Evolutionary conservation across 2,113 vertebrate genomes (phyloP).

Genomic region (Antigone vipio): DNA sequence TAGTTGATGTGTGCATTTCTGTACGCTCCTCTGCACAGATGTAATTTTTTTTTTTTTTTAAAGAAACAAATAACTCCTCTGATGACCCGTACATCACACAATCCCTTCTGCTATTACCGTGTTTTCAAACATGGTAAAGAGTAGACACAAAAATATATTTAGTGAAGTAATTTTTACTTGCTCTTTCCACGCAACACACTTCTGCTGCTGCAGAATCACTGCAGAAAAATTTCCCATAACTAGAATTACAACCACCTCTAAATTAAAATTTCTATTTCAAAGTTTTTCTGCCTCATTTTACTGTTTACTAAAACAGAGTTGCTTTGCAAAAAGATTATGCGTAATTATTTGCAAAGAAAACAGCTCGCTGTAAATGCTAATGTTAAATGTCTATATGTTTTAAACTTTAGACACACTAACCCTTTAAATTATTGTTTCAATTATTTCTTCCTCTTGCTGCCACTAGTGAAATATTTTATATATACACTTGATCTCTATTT

Average conservation of each 20-base stretch:
- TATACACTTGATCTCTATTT: background rate
- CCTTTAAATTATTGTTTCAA: background rate
- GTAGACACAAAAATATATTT: background rate
- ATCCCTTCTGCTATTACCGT: background rate
- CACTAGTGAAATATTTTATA: background rate
- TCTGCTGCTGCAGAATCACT: background rate
- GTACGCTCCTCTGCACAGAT: background rate
- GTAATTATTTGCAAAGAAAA: background rate
- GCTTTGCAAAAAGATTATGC: background rate
- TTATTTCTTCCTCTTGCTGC: background rate
- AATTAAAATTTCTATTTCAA: background rate
- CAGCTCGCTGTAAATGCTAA: background rate
- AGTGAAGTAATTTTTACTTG: background rate
- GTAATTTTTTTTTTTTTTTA: background rate
- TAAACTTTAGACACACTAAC: background rate
- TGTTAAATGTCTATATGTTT: background rate
- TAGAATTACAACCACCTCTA: background rate
- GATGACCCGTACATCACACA: background rate
- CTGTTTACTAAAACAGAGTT: background rate
- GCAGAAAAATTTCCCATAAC: background rate
- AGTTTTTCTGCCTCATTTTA: background rate
- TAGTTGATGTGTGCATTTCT: background rate
- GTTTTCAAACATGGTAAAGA: background rate
- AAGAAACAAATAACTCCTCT: background rate
- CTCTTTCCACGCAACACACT: background rate